Conservation (phyloP, 2,888 invertebrate species). For the Euclidia mi region DNA sequence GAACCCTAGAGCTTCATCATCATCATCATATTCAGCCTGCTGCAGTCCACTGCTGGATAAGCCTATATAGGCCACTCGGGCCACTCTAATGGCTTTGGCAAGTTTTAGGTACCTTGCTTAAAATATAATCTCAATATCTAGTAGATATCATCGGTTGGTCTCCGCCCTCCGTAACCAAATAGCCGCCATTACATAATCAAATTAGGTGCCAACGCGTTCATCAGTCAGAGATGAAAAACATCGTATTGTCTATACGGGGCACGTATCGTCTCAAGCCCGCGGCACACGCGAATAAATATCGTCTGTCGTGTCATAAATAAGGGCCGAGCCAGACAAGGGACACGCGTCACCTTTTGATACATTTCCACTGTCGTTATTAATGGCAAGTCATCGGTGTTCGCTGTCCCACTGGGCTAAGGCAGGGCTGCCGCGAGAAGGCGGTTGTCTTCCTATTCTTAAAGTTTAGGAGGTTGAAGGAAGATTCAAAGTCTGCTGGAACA, state of each 20-base stretch:
- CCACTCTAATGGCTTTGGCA: no score
- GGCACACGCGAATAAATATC: conserved; percentile 77
- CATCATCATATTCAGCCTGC: no score
- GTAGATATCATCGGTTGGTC: no score
- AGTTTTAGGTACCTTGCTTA: no score
- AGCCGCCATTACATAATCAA: conserved; percentile 8
- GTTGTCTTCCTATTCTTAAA: no score
- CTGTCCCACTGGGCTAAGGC: conserved; percentile 77
- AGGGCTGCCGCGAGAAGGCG: conserved; percentile 80
- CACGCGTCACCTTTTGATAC: conserved; percentile 90
- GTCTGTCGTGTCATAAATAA: conserved; percentile 88
- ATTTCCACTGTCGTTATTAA: conserved; percentile 90
- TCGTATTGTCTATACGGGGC: conserved; percentile 37
- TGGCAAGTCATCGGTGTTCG: conserved; percentile 90
- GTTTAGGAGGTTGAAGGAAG: no score
- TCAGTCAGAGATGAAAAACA: conserved; percentile 12
- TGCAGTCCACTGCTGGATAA: no score
- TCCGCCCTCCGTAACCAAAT: no score
- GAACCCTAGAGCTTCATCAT: no score
- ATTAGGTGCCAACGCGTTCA: conserved; percentile 19
- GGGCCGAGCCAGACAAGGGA: conserved; percentile 86
- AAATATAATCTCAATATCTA: no score
- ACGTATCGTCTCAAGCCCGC: conserved; percentile 51
- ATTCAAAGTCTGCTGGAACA: no score
- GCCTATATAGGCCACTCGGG: no score